Conservation (phyloP, 2,888 invertebrate species). For the Andricus curvator region DNA sequence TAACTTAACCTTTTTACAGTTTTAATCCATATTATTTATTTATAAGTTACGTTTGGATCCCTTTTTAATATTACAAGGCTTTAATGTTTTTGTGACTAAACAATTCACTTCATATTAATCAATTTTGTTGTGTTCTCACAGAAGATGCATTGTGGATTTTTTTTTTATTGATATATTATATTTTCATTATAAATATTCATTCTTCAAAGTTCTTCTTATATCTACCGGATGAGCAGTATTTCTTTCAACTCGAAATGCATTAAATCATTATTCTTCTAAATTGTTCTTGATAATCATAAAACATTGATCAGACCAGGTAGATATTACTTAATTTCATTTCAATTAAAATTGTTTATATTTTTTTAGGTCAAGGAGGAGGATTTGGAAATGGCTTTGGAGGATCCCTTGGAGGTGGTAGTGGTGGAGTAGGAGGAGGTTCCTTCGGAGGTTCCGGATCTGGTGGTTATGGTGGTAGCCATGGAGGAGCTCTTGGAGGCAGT, state of each 20-base stretch:
- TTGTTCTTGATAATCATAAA: not conserved
- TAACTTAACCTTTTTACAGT: not conserved
- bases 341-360: not conserved
- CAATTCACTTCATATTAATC: not conserved
- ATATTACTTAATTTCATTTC: not conserved
- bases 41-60: conserved; percentile 1
- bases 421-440: not conserved
- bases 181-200: not conserved
- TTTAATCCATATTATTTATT: not conserved
- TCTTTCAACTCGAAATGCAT: too few species aligned
- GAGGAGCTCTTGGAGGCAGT: conserved; percentile 29
- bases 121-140: not conserved
- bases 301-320: not conserved
- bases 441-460: not conserved
- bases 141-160: not conserved
- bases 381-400: conserved; percentile 20
- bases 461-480: conserved; percentile 29
- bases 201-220: not conserved
- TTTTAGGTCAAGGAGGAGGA: not conserved
- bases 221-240: not conserved
- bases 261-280: not conserved
- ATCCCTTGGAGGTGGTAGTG: not conserved
- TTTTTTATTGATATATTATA: too few species aligned
- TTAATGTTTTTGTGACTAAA: not conserved
- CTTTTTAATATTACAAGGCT: conserved; percentile 1